Evolutionary conservation across 2,888 invertebrate genomes (phyloP), one percentile per base, ranked within the genome.

Genomic region (Nipponacmea schrenckii): DNA sequence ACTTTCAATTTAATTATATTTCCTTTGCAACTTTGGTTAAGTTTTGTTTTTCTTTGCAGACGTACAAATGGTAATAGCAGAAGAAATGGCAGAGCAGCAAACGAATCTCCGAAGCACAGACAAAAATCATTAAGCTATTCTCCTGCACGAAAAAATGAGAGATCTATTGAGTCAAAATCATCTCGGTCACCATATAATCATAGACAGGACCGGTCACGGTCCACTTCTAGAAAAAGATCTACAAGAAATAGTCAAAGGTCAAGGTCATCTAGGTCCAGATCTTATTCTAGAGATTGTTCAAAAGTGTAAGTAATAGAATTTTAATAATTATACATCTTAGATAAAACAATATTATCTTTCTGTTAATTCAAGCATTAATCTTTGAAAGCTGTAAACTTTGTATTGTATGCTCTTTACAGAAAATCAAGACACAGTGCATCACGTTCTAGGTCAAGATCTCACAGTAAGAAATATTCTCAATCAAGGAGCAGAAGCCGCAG

Each of bases 181-280:
- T 50, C 67, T 27, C 67, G 31, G 17, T 64, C 31, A 48, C n/a
- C 24, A 31, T 62, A 48, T 50, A 71, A 62, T 15, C 65, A 62
- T 56, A 62, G 68, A 15, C 66, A 70, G 17, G 46, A 62, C 50
- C 31, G 71, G 62, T 75, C 75, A 39, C 65, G 72, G 39, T 74
- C 76, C 20, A 64, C 24, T 68, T 64, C 64, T 45, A 67, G 63
- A 50, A 39, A 46, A 48, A 46, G 67, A 44, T 64, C 20, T 10
- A 68, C 48, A 63, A 78, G 79, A 74, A 68, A 69, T 39, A 70
- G 64, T n/a, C 74, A 71, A 62, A 70, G 72, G 44, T 80, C 80
- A 74, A 77, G 79, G 74, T 80, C 81, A 71, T 76, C 72, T 46
- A 74, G 74, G 62, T 81, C 81, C 64, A 71, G 80, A 69, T 79